Base-by-base conservation (phyloP, 2,888 invertebrate genomes). In the Melikaiella ostensackeni region DNA sequence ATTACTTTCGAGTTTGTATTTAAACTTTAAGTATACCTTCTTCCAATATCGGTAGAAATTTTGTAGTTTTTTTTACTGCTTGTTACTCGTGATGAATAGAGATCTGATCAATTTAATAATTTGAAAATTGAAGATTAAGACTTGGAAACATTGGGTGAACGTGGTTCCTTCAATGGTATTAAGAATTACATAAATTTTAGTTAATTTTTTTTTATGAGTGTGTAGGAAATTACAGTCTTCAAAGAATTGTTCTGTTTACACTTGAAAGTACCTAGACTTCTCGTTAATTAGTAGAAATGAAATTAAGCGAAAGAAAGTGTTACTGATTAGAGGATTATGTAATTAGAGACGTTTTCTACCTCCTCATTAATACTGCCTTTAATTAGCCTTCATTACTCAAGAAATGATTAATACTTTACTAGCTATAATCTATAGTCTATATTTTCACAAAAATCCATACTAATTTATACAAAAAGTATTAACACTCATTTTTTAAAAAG, bases 301-400 rank as follows among this genome's bases (percentile, higher is more conserved):
- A 13, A 59, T 16, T 59, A 59, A 27, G 16, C 11, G 16, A 6
- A 27, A 59, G 5, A 50, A 50, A 27, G 4, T 55, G 30, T 70
- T 30, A 50, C 30, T 70, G 30, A 50, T 50, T 21, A 16, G 46
- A 70, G 27, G n/a, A 70, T 30, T 46, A n/a, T 50, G n/a, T 70
- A 70, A 50, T 50, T 50, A 9, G 30, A 70, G 46, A 50, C 50
- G 30, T 70, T 70, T 70, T 33, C 70, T 70, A 70, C 50, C n/a
- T 70, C 70, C 50, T 50, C 46, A 70, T 70, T 70, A 70, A 70
- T 70, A 3, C 59, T 59, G 59, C 59, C 24, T 57, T 57, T 9
- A 57, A 57, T 57, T 42, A n/a, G 30, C 46, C 19, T 30, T 66
- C n/a, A 27, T 46, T 66, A 42, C 19, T 50, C 13, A 50, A 30